Evolutionary conservation across 2,113 vertebrate genomes (phyloP).

Genomic region (sheep (Ovis aries)): ARS-UI_Ramb_v3.0 NC_056070.1:64314501-64315000

Average conservation of each 20-base stretch:
- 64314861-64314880: neutral
- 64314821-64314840: neutral
- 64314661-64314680: neutral
- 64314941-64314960: neutral
- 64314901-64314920: neutral
- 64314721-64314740: slow-evolving; percentile 42
- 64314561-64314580: neutral
- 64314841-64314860: neutral
- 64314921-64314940: neutral
- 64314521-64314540: neutral
- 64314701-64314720: slow-evolving; percentile 29
- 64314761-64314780: slow-evolving; percentile 29
- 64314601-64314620: neutral
- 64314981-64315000: neutral
- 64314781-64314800: neutral
- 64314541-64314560: neutral
- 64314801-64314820: rapidly evolving
- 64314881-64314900: neutral
- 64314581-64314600: neutral
- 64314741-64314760: neutral
- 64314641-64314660: neutral
- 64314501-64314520: slow-evolving; percentile 21
- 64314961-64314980: neutral
- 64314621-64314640: neutral
- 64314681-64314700: neutral